Percentiles rank a stretch among this genome's conserved stretches.
These are phyloP conservation scores for Tetheella fluctuosa DNA, from an alignment of 2,888 invertebrate species.

Conservation along the genomic window DNA sequence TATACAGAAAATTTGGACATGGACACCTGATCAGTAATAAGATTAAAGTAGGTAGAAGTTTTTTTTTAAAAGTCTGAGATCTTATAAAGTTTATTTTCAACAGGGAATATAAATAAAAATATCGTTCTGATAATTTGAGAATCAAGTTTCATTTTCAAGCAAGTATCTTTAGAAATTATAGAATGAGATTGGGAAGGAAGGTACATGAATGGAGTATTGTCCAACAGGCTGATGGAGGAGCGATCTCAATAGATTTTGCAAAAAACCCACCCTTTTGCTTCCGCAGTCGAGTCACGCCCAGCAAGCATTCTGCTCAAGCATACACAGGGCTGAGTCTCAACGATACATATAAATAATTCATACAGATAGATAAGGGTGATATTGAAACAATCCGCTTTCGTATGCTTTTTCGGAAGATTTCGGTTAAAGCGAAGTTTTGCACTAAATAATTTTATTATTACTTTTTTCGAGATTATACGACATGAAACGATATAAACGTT, in stretches of 20 bases:
- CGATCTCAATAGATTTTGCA: constrained; percentile 35
- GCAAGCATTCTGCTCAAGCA: constrained; percentile 45
- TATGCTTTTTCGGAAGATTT: constrained; percentile 54
- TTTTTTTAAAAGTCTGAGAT: too few species aligned
- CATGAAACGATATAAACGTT: too few species aligned
- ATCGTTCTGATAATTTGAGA: background rate
- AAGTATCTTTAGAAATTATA: background rate
- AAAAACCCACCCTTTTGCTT: constrained; percentile 29
- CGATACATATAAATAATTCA: constrained; percentile 74
- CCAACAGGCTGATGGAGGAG: constrained; percentile 32
- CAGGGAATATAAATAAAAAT: too few species aligned
- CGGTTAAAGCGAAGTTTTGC: constrained; percentile 45
- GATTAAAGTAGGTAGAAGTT: too few species aligned
- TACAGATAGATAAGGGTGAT: constrained; percentile 52
- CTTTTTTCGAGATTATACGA: too few species aligned
- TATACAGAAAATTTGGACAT: too few species aligned
- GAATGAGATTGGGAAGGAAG: background rate
- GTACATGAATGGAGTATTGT: constrained; percentile 29
- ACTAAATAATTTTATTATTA: too few species aligned
- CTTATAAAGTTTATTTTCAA: too few species aligned
- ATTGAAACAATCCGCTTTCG: constrained; percentile 67
- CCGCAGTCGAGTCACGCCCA: constrained; percentile 60
- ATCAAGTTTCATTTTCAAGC: background rate
- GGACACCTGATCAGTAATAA: too few species aligned
- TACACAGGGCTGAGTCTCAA: constrained; percentile 31